Evolutionary conservation across 2,888 invertebrate genomes (phyloP), one percentile per base, ranked within the genome.

Genomic region (Trichacis sp.): DNA sequence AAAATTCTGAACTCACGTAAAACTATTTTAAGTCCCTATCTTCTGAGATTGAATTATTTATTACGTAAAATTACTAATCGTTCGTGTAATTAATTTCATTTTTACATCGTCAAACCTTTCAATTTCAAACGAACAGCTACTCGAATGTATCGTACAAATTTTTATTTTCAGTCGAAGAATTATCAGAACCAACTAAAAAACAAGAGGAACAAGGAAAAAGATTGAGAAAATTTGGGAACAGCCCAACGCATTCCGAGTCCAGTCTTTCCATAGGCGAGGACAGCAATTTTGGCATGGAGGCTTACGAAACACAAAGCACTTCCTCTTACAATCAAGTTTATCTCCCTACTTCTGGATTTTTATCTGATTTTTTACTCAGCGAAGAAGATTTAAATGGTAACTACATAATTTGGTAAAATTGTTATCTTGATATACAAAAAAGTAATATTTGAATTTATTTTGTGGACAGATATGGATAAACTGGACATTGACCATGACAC

Each of bases 341-440:
- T 47, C 76, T 79, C 43, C 81, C 80, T 66, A 79, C 82, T 2
- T 76, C 77, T 5, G 83, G 79, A 54, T 77, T 78, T 18, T 59
- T 84, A 1, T 80, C 82, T 6, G 79, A 83, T 53, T 75, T 79
- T 65, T 70, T 85, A 48, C 69, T 83, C 20, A 79, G 78, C 1
- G 80, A 82, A 33, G 82, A 83, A 49, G 80, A 83, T 60, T 70
- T 80, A 45, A 76, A 75, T 50, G 81, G 78, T 78, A 72, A 51
- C 17, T 20, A n/a, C 29, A 11, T 42, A 38, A 29, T 20, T 24
- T 24, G 24, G 8, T 24, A 24, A 24, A 24, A n/a, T n/a, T n/a
- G n/a, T n/a, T n/a, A n/a, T n/a, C n/a, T n/a, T n/a, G n/a, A n/a
- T 20, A 33, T 29, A 52, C 4, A 36, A 51, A 29, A 12, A 50